These are phyloP conservation scores for Penaeus indicus DNA, from an alignment of 1,140 invertebrate species.

Conservation along the genomic window DNA sequence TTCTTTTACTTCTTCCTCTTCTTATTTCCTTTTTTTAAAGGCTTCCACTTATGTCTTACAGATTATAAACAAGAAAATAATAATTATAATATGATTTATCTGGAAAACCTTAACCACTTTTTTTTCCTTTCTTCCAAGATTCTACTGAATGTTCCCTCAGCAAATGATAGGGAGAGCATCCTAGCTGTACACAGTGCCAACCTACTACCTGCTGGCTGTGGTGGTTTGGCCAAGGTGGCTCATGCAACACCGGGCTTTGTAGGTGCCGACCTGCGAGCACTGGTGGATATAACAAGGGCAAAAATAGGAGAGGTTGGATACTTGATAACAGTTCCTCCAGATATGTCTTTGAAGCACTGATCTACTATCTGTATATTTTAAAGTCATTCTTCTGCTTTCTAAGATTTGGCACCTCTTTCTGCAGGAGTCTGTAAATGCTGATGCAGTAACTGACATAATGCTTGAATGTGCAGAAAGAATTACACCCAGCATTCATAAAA, in stretches of 20 bases:
- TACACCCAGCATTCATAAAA: conserved; percentile 53
- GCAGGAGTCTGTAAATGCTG: not conserved
- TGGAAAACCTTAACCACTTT: not conserved
- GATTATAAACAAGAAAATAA: too few species aligned
- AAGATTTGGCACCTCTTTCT: not conserved
- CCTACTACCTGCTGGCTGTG: not conserved
- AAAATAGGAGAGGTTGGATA: conserved; percentile 6
- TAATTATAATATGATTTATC: too few species aligned
- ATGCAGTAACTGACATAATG: conserved; percentile 27
- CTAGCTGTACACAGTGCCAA: conserved; percentile 17
- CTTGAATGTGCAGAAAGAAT: conserved; percentile 10
- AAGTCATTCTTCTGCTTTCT: too few species aligned
- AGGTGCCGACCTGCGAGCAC: conserved; percentile 48
- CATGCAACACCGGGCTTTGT: conserved; percentile 45
- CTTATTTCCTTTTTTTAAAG: not conserved
- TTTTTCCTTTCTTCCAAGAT: not conserved
- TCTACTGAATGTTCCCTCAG: conserved; percentile 38
- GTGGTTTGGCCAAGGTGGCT: conserved; percentile 23
- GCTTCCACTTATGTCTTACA: too few species aligned
- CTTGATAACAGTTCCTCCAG: not conserved
- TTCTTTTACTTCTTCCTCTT: not conserved
- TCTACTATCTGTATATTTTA: too few species aligned
- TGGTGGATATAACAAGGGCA: not conserved
- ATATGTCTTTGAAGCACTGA: not conserved
- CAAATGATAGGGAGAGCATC: conserved; percentile 24